Evolutionary conservation across 2,113 vertebrate genomes (phyloP), one percentile per base, ranked within the genome.

Genomic region (Scopus umbretta): DNA sequence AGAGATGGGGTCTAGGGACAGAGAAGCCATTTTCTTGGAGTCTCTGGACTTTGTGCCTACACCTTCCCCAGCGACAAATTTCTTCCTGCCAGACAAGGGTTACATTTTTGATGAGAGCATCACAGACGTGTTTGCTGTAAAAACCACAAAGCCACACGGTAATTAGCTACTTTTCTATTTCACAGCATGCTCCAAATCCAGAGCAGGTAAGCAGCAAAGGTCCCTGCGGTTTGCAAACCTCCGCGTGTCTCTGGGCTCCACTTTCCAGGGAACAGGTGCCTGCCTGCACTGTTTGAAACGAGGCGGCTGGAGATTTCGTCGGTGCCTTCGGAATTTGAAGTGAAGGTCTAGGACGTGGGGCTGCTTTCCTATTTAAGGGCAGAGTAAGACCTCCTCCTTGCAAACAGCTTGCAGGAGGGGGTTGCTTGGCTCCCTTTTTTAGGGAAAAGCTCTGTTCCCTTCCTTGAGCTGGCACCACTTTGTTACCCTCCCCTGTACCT

Each of bases 191-290:
- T 81, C 61, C 10, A 3, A 38, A 56, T 22, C 34, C n/a, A 20
- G 47, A 75, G 56, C 11, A 56, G 81, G 56, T 47, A 17, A 81
- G 34, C 40, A 67, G 84, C 27, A 65, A 61, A 38, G 8, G 42
- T 63, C n/a, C 59, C 49, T 43, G 84, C 0, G 2, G 65, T 25
- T 85, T 67, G 47, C 59, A 67, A 79, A 87, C 65, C 42, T 58
- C 36, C 67, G 3, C 1, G 0, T 47, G 30, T 42, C 52, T 32
- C 38, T 0, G 1, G n/a, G 76, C 38, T 83, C 15, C 11, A 1
- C 80, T 79, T 84, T 27, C 63, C 75, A 76, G 88, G 67, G 50
- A 86, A 73, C 19, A 14, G n/a, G 17, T 5, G 5, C 30, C 25
- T 49, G 17, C 21, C 32, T n/a, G 59, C 20, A 22, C 27, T 6